Base-by-base conservation (phyloP, 2,797 vertebrate genomes). In the Hafferia zeledoni region DNA sequence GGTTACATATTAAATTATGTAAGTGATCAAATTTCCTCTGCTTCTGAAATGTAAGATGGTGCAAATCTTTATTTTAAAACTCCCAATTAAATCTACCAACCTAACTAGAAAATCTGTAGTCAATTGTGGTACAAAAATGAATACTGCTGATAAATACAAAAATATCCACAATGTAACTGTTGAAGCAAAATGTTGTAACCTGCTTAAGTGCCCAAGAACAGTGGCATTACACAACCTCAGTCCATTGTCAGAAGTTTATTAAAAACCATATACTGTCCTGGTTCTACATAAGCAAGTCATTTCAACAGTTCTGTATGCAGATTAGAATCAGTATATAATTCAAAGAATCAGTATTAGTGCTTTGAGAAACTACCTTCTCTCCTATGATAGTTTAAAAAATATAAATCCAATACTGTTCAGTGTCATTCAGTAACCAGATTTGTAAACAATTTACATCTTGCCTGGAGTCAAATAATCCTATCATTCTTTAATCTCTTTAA, bases 361-460 rank as follows among this genome's bases (percentile, higher is more conserved):
- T 84, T 46, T 46, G 43, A 76, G 79, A 87, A 87, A 70, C 46
- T 80, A 30, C 14, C 23, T 80, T 75, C 37, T 70, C 52, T 60
- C 30, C 22, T 60, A 5, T 27, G 61, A 52, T 44, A 71, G 71
- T 85, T 37, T 2, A 41, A 11, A 44, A 89, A 78, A 65, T 63
- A 57, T 28, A 79, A 83, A 68, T 89, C 37, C 3, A 7, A 63
- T 87, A 74, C 30, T 71, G 18, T 80, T 86, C 52, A 49, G 52
- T 94, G 74, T 63, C 72, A 71, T 71, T 74, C 85, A 89, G 33
- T 61, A 90, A 88, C 18, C 41, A 87, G 57, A 79, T 83, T 63
- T 95, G 53, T 83, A 92, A 94, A 89, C 59, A 93, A 83, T 67
- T 89, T 87, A 78, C 16, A 20, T 78, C 93, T 90, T 96, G 30